phyloP scores from a whole-genome alignment of 1,140 invertebrate species.

The Ostrea edulis region DNA sequence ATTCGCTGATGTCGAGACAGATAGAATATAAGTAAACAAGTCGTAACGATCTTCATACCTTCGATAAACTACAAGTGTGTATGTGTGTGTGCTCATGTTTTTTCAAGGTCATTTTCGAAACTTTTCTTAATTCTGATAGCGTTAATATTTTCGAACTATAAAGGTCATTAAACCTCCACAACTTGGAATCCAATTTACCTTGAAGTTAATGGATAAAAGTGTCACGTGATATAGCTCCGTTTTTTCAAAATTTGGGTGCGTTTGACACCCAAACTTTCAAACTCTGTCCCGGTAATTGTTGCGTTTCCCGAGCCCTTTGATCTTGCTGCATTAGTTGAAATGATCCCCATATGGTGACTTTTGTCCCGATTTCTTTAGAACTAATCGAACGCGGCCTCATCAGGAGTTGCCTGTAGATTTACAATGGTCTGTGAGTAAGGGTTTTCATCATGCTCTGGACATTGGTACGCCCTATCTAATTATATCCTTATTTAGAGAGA shows the following conservation, averaged over 20 bases:
- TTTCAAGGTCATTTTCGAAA: not conserved
- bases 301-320: not conserved
- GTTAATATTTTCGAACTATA: no score
- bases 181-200: not conserved
- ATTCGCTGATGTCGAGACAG: not conserved
- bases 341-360: conserved; percentile 14
- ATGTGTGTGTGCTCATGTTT: not conserved
- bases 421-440: not conserved
- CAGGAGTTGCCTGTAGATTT: not conserved
- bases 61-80: not conserved
- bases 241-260: not conserved
- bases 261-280: not conserved
- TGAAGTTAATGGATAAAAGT: not conserved
- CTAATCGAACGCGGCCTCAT: conserved; percentile 16
- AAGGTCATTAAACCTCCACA: no score
- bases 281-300: not conserved
- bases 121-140: no score
- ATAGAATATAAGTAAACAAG: conserved; percentile 15
- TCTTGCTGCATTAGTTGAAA: conserved; percentile 5
- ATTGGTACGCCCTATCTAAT: not conserved
- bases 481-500: not conserved
- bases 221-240: not conserved
- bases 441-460: not conserved
- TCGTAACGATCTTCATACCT: not conserved
- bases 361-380: conserved; percentile 5